These are phyloP conservation scores for Trissolcus brochymenae DNA, from an alignment of 2,888 invertebrate genomes.

Conservation along the genomic window DNA sequence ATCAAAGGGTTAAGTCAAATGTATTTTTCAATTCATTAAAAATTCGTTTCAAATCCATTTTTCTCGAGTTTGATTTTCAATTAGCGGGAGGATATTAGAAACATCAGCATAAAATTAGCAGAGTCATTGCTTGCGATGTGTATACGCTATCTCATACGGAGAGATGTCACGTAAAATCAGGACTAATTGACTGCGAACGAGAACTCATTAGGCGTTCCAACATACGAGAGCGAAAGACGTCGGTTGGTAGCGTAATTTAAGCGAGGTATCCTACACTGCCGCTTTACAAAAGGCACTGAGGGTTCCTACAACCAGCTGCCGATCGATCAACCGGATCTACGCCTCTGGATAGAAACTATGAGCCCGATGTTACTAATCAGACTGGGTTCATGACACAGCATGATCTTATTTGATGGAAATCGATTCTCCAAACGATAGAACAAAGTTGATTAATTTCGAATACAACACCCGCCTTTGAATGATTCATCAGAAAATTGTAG, in stretches of 20 bases:
- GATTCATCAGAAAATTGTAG: slow-evolving; percentile 44
- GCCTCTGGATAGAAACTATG: slow-evolving; percentile 50
- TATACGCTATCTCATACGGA: slow-evolving; percentile 25
- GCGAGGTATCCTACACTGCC: slow-evolving; percentile 55
- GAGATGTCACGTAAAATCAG: slow-evolving; percentile 54
- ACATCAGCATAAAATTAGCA: slow-evolving; percentile 46
- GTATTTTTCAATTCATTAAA: too few relatives aligned
- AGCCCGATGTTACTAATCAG: slow-evolving; percentile 51
- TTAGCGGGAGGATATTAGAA: slow-evolving; percentile 9
- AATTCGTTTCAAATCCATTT: not conserved
- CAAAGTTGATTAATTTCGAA: slow-evolving; percentile 53
- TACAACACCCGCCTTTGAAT: slow-evolving; percentile 51
- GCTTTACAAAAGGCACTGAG: slow-evolving; percentile 47
- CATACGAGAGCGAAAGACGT: slow-evolving; percentile 65
- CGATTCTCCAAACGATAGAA: slow-evolving; percentile 42
- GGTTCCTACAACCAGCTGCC: slow-evolving; percentile 48
- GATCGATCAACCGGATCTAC: slow-evolving; percentile 54
- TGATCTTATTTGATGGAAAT: slow-evolving; percentile 52
- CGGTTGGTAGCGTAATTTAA: slow-evolving; percentile 65
- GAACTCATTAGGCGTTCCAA: slow-evolving; percentile 68
- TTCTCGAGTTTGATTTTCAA: not conserved
- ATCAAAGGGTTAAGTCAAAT: too few relatives aligned
- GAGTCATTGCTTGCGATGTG: slow-evolving; percentile 13
- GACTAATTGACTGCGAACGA: slow-evolving; percentile 68
- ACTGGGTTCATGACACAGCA: slow-evolving; percentile 46